Conservation (phyloP, 2,113 vertebrate genomes). For the Petrocephalus microphthalmus region DNA sequence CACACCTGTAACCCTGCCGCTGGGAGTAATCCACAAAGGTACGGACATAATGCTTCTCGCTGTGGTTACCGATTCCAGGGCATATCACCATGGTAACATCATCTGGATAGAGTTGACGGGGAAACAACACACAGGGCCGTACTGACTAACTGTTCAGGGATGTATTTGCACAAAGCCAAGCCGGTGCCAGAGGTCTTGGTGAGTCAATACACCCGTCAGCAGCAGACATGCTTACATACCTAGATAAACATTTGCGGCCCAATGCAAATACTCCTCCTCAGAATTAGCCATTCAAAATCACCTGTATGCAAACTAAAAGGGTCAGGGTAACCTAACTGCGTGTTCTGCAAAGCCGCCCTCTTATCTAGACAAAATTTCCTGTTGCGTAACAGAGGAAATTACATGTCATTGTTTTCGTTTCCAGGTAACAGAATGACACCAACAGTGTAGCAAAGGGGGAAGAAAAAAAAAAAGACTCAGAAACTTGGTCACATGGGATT, state of each 20-base stretch:
- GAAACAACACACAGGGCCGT: not conserved
- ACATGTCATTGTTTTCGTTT: not conserved
- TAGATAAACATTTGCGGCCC: not conserved
- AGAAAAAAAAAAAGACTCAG: not conserved
- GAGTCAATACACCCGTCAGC: not conserved
- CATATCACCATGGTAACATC: constrained; percentile 98
- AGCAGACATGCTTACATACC: not conserved
- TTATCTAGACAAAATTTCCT: not conserved
- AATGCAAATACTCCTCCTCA: not conserved
- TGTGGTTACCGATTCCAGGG: constrained; percentile 96
- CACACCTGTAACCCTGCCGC: constrained; percentile 89
- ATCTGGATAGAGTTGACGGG: constrained; percentile 58
- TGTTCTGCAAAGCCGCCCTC: not conserved
- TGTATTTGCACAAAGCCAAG: constrained; percentile 19
- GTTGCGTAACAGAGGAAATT: not conserved
- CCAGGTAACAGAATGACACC: not conserved
- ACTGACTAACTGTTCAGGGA: not conserved
- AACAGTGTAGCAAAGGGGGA: not conserved
- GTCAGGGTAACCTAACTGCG: not conserved
- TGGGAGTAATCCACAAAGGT: constrained; percentile 95
- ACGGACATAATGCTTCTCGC: constrained; percentile 97
- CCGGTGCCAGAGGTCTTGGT: not conserved
- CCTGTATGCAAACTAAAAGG: not conserved
- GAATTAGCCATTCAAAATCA: not conserved
- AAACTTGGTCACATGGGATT: not conserved